A percentile compares a stretch with the other conserved stretches of the same genome.
phyloP scores from a whole-genome alignment of 2,113 vertebrate species.

The Empidonax alnorum region DNA sequence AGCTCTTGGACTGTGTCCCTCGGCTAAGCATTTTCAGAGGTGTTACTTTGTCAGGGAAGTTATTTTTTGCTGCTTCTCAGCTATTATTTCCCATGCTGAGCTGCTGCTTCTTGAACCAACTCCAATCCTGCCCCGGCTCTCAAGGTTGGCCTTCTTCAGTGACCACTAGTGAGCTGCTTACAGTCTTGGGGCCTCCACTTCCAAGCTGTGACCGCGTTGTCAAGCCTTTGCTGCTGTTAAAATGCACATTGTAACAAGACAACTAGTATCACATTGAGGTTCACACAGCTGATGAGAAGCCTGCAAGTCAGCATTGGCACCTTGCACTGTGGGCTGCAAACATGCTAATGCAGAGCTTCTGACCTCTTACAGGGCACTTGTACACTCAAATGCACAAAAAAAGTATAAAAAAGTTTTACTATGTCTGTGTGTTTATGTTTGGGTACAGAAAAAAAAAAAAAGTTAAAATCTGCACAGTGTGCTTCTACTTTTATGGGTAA shows the following conservation, averaged over 20 bases:
- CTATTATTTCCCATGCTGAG: not conserved
- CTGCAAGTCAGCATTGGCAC: not conserved
- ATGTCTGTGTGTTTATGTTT: fast-evolving
- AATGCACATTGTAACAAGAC: fast-evolving
- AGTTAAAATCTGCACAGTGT: not conserved
- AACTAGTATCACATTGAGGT: fast-evolving
- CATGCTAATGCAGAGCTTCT: not conserved
- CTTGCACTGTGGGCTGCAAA: not conserved
- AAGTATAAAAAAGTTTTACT: not conserved
- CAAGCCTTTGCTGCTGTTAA: not conserved
- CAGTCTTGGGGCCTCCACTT: not conserved
- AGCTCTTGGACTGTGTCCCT: not conserved
- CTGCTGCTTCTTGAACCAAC: not conserved
- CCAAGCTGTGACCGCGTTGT: not conserved
- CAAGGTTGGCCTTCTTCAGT: not conserved
- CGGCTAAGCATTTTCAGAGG: not conserved
- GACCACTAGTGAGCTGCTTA: not conserved
- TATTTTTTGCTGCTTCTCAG: not conserved
- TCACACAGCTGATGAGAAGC: not conserved
- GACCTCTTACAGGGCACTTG: not conserved
- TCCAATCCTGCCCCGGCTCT: not conserved
- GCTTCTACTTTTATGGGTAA: not conserved
- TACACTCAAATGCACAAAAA: fast-evolving
- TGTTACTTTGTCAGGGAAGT: not conserved
- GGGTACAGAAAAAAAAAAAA: not conserved